phyloP scores from a whole-genome alignment of 35 echinoderm and acorn worm species.

The Hemicentrotus pulcherrimus region DNA sequence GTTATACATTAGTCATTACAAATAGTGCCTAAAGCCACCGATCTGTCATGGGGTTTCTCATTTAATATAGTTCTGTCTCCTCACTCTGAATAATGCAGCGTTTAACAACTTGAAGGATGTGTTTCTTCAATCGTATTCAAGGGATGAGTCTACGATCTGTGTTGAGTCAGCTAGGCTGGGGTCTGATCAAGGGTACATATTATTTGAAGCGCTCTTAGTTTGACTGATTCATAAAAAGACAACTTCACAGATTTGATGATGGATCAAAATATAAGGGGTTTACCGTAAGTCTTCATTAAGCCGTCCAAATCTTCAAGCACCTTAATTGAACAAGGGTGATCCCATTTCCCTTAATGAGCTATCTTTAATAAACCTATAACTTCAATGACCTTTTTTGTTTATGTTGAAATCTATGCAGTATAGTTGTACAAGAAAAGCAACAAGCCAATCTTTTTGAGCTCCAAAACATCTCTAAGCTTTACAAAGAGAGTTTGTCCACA shows the following conservation, averaged over 20 bases:
- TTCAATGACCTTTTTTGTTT: not conserved
- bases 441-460: too few relatives aligned
- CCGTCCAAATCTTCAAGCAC: not conserved
- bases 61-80: not conserved
- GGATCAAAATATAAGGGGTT: not conserved
- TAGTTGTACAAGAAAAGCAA: too few relatives aligned
- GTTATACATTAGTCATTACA: not conserved
- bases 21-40: not conserved
- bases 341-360: too few relatives aligned
- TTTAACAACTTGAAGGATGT: slow-evolving; percentile 1
- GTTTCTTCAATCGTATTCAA: not conserved
- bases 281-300: too few relatives aligned
- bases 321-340: too few relatives aligned
- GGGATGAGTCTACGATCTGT: not conserved
- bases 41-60: not conserved
- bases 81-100: not conserved
- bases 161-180: not conserved
- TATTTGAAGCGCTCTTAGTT: too few relatives aligned
- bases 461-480: too few relatives aligned
- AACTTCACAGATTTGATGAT: not conserved
- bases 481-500: too few relatives aligned
- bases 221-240: not conserved
- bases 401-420: too few relatives aligned
- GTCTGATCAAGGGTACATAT: not conserved
- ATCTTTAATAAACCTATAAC: not conserved